Conservation (phyloP, 2,113 vertebrate species). For the Sturnus vulgaris region DNA sequence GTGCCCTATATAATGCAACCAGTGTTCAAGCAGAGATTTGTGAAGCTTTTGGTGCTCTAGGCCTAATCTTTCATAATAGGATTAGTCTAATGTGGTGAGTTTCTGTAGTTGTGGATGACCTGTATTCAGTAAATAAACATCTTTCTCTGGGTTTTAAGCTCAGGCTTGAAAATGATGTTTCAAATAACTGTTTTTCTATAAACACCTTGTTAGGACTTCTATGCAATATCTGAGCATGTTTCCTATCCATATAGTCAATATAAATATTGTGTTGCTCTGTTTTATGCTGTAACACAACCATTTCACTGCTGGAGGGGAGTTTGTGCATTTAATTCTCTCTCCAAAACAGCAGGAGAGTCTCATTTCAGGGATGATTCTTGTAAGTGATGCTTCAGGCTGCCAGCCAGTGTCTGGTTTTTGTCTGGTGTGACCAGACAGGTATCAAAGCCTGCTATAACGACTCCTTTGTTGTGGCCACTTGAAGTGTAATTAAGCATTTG, state of each 20-base stretch:
- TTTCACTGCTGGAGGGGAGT: neutral
- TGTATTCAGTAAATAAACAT: constrained; percentile 56
- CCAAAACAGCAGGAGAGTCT: constrained; percentile 3
- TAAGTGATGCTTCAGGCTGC: constrained; percentile 15
- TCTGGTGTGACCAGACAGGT: neutral
- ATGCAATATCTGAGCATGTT: neutral
- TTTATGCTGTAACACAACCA: neutral
- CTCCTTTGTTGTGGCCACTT: neutral
- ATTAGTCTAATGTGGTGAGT: constrained; percentile 59
- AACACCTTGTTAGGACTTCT: neutral
- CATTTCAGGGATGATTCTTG: neutral
- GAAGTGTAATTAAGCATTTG: neutral
- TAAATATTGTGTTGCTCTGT: neutral
- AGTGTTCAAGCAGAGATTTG: constrained; percentile 23
- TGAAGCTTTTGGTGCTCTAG: neutral
- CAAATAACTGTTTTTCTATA: neutral
- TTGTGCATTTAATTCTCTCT: neutral
- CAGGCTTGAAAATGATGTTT: neutral
- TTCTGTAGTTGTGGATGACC: constrained; percentile 34
- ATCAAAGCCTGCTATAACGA: neutral
- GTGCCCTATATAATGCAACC: constrained; percentile 18
- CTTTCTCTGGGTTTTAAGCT: constrained; percentile 48
- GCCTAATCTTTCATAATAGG: constrained; percentile 59
- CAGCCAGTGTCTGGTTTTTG: constrained; percentile 9
- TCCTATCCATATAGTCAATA: neutral